phyloP scores from a whole-genome alignment of 2,888 invertebrate genomes.

The Rhagonycha fulva region DNA sequence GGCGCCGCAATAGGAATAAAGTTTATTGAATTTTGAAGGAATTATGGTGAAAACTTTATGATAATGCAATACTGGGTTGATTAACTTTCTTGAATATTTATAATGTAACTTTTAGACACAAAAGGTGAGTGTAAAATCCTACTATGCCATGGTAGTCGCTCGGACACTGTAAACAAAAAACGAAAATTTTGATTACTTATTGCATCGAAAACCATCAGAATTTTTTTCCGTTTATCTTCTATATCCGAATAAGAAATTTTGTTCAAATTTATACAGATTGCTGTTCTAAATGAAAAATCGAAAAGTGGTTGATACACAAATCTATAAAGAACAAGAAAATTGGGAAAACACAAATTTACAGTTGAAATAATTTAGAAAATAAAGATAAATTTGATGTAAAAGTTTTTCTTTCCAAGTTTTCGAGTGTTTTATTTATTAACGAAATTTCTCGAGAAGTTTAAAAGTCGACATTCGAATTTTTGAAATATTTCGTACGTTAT shows the following conservation, averaged over 20 bases:
- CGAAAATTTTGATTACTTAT: background rate
- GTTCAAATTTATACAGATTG: background rate
- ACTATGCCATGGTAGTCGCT: no score
- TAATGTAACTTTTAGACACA: no score
- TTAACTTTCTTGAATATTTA: no score
- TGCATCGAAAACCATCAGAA: background rate
- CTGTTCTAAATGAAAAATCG: background rate
- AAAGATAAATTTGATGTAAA: background rate
- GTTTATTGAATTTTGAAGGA: no score
- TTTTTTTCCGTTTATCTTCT: background rate
- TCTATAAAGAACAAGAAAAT: background rate
- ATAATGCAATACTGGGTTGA: no score
- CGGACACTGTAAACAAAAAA: no score
- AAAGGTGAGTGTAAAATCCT: no score
- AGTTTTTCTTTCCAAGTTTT: background rate
- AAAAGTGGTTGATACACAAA: background rate
- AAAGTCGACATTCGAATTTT: background rate
- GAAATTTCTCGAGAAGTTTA: background rate
- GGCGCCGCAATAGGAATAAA: no score
- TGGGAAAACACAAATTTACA: background rate
- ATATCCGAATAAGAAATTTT: background rate
- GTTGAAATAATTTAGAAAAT: background rate
- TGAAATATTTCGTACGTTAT: background rate
- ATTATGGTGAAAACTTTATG: no score
- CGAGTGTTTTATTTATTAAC: background rate